phyloP scores from a whole-genome alignment of 2,888 invertebrate genomes.

The Parnassius apollo region DNA sequence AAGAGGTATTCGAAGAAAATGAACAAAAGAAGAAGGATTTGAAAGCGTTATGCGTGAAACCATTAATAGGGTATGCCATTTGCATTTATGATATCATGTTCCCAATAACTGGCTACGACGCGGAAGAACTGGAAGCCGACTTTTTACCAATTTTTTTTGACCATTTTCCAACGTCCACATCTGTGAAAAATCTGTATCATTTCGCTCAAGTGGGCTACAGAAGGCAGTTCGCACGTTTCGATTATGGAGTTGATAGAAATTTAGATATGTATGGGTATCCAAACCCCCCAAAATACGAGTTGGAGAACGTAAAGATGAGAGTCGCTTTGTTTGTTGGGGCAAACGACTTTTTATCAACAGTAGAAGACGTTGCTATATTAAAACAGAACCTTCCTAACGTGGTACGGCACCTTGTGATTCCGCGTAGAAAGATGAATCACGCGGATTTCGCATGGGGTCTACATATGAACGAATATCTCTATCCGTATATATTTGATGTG shows the following conservation, averaged over 20 bases:
- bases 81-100: slow-evolving; percentile 28
- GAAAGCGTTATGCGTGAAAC: slow-evolving; percentile 25
- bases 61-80: slow-evolving; percentile 22
- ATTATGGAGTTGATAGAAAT: slow-evolving; percentile 37
- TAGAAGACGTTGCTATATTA: slow-evolving; percentile 35
- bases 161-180: slow-evolving; percentile 39
- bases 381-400: slow-evolving; percentile 37
- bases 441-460: slow-evolving; percentile 39
- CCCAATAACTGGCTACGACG: slow-evolving; percentile 30
- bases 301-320: slow-evolving; percentile 36
- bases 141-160: slow-evolving; percentile 33
- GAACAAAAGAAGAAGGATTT: slow-evolving; percentile 4
- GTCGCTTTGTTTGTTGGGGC: slow-evolving; percentile 33
- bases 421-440: slow-evolving; percentile 36
- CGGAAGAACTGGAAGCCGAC: slow-evolving; percentile 33
- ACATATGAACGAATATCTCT: slow-evolving; percentile 34
- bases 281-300: slow-evolving; percentile 39
- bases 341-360: slow-evolving; percentile 38
- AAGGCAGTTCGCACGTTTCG: slow-evolving; percentile 35
- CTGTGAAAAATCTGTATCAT: slow-evolving; percentile 41
- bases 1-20: slow-evolving; percentile 32
- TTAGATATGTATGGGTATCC: slow-evolving; percentile 30
- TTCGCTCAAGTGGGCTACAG: slow-evolving; percentile 37
- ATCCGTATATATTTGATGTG: slow-evolving; percentile 36
- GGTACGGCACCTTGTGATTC: slow-evolving; percentile 32